These are phyloP conservation scores for Arbacia lixula DNA, from an alignment of 53 echinoderm and acorn worm genomes.

Conservation along the genomic window DNA sequence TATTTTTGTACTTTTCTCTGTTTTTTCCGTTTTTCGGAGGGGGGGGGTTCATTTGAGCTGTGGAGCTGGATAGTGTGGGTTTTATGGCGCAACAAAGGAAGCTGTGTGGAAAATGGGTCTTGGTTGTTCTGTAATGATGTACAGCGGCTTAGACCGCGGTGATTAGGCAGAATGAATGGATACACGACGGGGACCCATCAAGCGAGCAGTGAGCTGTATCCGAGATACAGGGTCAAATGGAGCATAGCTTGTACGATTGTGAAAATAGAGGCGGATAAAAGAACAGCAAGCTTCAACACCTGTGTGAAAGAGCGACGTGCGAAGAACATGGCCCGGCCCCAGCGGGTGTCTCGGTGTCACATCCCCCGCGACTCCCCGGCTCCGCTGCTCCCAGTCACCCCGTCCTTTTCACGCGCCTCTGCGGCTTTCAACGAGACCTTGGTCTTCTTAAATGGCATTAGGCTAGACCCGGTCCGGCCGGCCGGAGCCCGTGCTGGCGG, in stretches of 20 bases:
- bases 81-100: constrained; percentile 49
- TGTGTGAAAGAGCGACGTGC: constrained; percentile 5
- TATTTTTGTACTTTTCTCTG: constrained; percentile 18
- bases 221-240: constrained; percentile 60
- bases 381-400: constrained; percentile 4
- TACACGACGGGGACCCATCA: neutral
- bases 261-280: constrained; percentile 25
- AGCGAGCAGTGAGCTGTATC: constrained; percentile 15
- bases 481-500: constrained; percentile 24
- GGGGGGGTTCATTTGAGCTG: neutral
- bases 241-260: constrained; percentile 53
- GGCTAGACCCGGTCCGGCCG: constrained; percentile 7
- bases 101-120: constrained; percentile 13
- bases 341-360: constrained; percentile 19
- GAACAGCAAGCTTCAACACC: constrained; percentile 39
- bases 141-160: constrained; percentile 41
- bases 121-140: constrained; percentile 49
- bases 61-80: constrained; percentile 20
- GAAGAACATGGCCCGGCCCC: constrained; percentile 45
- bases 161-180: constrained; percentile 52
- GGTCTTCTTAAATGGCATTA: constrained; percentile 16
- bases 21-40: constrained; percentile 4
- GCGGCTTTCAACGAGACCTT: constrained; percentile 35
- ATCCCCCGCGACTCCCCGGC: constrained; percentile 46
- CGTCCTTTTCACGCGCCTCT: constrained; percentile 1